Percentiles rank a stretch among this genome's conserved stretches.
Conservation (phyloP, 37 sponge, comb jelly and placozoan genomes). For the Chondrosia reniformis region DNA sequence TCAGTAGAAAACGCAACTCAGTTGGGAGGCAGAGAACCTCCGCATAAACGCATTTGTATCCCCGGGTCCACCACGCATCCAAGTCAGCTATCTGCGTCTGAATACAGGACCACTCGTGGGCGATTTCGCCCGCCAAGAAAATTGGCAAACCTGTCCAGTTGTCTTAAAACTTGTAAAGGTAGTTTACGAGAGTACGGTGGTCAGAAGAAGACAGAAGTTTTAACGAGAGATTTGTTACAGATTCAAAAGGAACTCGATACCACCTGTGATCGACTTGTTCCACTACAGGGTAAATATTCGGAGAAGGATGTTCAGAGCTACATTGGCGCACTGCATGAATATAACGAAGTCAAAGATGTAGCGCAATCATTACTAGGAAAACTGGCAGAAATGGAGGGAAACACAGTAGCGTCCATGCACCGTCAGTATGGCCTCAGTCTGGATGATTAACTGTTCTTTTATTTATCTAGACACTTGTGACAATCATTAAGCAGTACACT, state of each 20-base stretch:
- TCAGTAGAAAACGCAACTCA: too few relatives aligned
- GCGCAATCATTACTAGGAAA: slow-evolving; percentile 86
- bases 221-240: background rate
- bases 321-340: slow-evolving; percentile 82
- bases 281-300: slow-evolving; percentile 34
- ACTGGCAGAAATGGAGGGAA: slow-evolving; percentile 68
- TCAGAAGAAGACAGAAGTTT: too few relatives aligned
- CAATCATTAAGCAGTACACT: too few relatives aligned
- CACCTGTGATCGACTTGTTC: slow-evolving; percentile 29
- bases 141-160: too few relatives aligned
- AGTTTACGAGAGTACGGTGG: too few relatives aligned
- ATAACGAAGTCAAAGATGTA: slow-evolving; percentile 88
- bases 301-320: slow-evolving; percentile 71
- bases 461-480: background rate
- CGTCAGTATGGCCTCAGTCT: slow-evolving; percentile 52
- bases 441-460: slow-evolving; percentile 59
- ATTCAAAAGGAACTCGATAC: slow-evolving; percentile 20
- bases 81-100: too few relatives aligned
- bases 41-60: too few relatives aligned
- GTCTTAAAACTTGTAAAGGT: too few relatives aligned
- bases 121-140: too few relatives aligned
- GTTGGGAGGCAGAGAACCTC: too few relatives aligned
- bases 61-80: too few relatives aligned
- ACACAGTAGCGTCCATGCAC: slow-evolving; percentile 49
- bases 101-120: too few relatives aligned